phyloP scores from a whole-genome alignment of 2,888 invertebrate genomes.

The Melangyna quadrimaculata region DNA sequence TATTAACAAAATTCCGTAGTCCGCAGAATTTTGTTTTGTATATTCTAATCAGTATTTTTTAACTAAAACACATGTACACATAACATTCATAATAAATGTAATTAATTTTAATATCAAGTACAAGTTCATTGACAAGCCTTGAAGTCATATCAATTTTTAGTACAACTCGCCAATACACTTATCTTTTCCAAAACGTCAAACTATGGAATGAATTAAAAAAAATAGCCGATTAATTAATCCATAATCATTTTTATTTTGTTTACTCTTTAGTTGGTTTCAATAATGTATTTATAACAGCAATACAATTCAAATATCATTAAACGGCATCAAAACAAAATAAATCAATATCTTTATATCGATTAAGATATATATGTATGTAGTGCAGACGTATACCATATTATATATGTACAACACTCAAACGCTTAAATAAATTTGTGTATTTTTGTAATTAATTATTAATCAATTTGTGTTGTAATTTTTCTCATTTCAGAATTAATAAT shows the following conservation, averaged over 20 bases:
- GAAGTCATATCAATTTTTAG: neutral
- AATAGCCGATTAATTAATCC: neutral
- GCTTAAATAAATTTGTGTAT: neutral
- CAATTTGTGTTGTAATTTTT: neutral
- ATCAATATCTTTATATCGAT: slow-evolving; percentile 35
- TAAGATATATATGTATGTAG: too few species aligned
- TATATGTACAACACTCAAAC: neutral
- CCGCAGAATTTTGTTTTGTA: too few species aligned
- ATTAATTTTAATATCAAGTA: neutral
- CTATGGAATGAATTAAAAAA: neutral
- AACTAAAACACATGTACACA: too few species aligned
- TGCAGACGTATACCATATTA: neutral
- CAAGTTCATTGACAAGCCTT: neutral
- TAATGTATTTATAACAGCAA: neutral
- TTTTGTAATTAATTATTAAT: slow-evolving; percentile 16
- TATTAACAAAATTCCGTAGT: too few species aligned
- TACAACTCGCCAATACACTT: neutral
- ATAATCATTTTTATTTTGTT: neutral
- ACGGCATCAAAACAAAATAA: neutral
- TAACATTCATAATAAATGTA: too few species aligned
- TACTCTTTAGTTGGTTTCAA: neutral
- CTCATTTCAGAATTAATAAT: slow-evolving; percentile 53
- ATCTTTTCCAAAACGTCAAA: neutral
- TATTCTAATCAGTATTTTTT: too few species aligned
- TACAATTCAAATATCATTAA: neutral